phyloP scores from a whole-genome alignment of 1,140 invertebrate species.

The Platorchestia sp. region DNA sequence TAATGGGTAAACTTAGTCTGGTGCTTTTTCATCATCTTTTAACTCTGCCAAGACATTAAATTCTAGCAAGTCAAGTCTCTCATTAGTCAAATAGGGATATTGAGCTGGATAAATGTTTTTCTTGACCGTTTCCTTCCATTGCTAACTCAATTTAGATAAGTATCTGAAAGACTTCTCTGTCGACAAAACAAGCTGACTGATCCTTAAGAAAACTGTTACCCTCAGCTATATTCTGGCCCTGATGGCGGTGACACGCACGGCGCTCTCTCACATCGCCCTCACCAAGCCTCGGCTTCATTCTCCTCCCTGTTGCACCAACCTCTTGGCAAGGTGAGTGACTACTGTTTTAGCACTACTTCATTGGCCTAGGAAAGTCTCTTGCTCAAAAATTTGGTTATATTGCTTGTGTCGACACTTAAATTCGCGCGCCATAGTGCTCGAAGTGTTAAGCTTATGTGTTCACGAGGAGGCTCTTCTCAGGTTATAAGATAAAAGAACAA shows the following conservation, averaged over 20 bases:
- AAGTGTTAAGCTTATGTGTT: not conserved
- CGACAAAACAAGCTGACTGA: not conserved
- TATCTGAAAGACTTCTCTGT: not conserved
- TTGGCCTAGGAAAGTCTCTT: not conserved
- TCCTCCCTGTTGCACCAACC: not conserved
- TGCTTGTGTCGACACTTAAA: not conserved
- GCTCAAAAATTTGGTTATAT: not conserved
- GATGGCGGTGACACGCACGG: not conserved
- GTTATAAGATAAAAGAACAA: too few relatives aligned
- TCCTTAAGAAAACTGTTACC: not conserved
- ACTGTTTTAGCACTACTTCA: not conserved
- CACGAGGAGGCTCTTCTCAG: not conserved
- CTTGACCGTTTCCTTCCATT: not conserved
- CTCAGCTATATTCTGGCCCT: not conserved
- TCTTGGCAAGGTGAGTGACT: not conserved
- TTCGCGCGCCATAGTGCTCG: too few relatives aligned
- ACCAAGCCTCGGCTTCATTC: not conserved
- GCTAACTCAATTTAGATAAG: not conserved
- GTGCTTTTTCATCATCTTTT: too few relatives aligned
- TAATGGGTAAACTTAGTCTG: too few relatives aligned
- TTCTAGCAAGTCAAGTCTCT: too few relatives aligned
- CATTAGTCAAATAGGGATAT: too few relatives aligned
- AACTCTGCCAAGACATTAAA: too few relatives aligned
- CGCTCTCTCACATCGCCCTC: not conserved
- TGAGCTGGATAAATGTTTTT: too few relatives aligned